phyloP scores from a whole-genome alignment of 2,888 invertebrate genomes.

The Ditula angustiorana region DNA sequence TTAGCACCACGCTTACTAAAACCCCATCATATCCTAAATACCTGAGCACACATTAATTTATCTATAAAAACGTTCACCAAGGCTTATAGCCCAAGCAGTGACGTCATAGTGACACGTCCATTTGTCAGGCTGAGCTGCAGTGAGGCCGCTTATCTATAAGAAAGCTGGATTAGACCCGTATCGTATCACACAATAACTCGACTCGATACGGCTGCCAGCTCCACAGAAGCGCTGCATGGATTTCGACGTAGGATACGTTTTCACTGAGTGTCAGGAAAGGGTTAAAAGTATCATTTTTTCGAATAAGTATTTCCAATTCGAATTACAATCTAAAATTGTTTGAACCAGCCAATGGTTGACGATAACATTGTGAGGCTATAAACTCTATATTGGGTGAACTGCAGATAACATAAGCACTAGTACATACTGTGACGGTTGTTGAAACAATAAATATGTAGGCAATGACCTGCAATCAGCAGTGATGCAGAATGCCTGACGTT shows the following conservation, averaged over 20 bases:
- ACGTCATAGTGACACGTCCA: slow-evolving; percentile 66
- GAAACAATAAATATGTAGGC: not conserved
- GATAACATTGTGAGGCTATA: too few relatives aligned
- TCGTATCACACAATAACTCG: slow-evolving; percentile 67
- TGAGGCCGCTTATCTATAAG: slow-evolving; percentile 71
- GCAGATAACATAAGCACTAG: too few relatives aligned
- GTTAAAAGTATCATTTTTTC: slow-evolving; percentile 1
- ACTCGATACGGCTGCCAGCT: slow-evolving; percentile 60
- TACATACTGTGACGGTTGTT: too few relatives aligned
- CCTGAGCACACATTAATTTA: slow-evolving; percentile 13
- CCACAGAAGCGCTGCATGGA: slow-evolving; percentile 43
- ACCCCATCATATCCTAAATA: not conserved
- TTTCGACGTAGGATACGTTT: slow-evolving; percentile 38
- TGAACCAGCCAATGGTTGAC: not conserved
- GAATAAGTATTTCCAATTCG: not conserved
- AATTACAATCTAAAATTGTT: not conserved
- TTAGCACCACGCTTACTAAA: not conserved
- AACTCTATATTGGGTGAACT: too few relatives aligned
- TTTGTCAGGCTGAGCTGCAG: slow-evolving; percentile 78
- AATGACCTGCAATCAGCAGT: too few relatives aligned
- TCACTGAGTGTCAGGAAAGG: not conserved
- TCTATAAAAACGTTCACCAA: slow-evolving; percentile 7
- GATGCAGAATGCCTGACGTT: too few relatives aligned
- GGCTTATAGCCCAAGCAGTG: slow-evolving; percentile 51
- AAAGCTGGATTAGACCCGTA: slow-evolving; percentile 68